Conservation (phyloP, 1,140 invertebrate genomes). For the Aphelinus atriplicis region DNA sequence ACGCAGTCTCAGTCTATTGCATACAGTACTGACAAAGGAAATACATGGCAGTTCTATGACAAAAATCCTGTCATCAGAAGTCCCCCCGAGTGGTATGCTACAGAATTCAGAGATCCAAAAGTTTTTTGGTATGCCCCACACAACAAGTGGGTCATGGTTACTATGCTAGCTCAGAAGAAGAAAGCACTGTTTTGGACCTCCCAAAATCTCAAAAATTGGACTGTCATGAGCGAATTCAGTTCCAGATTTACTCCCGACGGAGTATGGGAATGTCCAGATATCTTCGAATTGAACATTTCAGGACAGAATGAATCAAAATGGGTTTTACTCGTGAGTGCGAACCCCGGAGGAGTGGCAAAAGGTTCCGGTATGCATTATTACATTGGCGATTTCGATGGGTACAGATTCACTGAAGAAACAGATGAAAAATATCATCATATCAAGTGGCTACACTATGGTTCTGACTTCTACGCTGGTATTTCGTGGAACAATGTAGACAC, state of each 20-base stretch:
- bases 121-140: constrained; percentile 24
- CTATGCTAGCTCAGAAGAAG: not conserved
- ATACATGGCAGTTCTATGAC: not conserved
- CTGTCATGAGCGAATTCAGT: too few species aligned
- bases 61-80: not conserved
- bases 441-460: constrained; percentile 20
- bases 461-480: constrained; percentile 24
- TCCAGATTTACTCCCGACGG: too few species aligned
- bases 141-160: constrained; percentile 15
- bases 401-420: not conserved
- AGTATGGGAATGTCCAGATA: too few species aligned
- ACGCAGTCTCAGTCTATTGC: not conserved
- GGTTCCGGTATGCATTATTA: constrained; percentile 28
- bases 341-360: not conserved
- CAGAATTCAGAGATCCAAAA: constrained; percentile 21
- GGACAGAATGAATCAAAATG: not conserved
- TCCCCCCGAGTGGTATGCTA: not conserved
- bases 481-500: constrained; percentile 8
- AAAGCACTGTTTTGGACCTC: too few species aligned
- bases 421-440: not conserved
- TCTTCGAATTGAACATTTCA: too few species aligned
- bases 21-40: not conserved
- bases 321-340: constrained; percentile 2
- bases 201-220: too few species aligned
- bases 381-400: constrained; percentile 23